Evolutionary conservation across 2,797 vertebrate genomes (phyloP), one percentile per base, ranked within the genome.

Genomic region (Hirundo rustica): DNA sequence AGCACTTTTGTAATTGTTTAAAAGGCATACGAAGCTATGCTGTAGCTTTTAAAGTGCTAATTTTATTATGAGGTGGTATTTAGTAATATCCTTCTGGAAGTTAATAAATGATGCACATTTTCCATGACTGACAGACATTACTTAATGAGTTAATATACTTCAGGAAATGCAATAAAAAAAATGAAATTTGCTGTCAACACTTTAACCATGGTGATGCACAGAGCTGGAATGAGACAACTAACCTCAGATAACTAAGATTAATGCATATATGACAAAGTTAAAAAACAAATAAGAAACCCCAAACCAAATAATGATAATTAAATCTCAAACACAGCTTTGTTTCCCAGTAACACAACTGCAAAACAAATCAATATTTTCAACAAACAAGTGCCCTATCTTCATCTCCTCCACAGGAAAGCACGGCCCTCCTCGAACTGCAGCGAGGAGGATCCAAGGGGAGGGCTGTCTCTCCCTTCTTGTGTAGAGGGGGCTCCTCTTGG

Each of bases 341-440:
- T 96, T 93, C 91, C 65, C 83, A 93, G 75, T 96, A 94, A 90
- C 47, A 76, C 45, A 91, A 81, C 92, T 71, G 76, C 77, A 93
- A 96, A 88, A 96, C 92, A 87, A 88, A 93, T 78, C 92, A 92
- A 19, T 88, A 88, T 93, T 97, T 97, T 95, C 92, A 95, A 95
- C 40, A 73, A 55, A 85, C 42, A 92, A 91, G 45, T 86, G 51
- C 38, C 88, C 81, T 91, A 9, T 93, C 80, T 92, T 84, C 68
- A 74, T 50, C 2, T 30, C 34, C 65, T 79, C 58, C 51, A 14
- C 38, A 20, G 79, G 50, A 53, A 85, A 96, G 54, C 77, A 50
- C 0, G 13, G 34, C 29, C 38, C 15, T 87, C 84, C 76, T 89
- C 2, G 0, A 55, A 32, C 79, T 48, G 79, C 60, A 36, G 72